These are phyloP conservation scores for Punctoribates punctum DNA, from an alignment of 2,888 invertebrate species.

Conservation along the genomic window DNA sequence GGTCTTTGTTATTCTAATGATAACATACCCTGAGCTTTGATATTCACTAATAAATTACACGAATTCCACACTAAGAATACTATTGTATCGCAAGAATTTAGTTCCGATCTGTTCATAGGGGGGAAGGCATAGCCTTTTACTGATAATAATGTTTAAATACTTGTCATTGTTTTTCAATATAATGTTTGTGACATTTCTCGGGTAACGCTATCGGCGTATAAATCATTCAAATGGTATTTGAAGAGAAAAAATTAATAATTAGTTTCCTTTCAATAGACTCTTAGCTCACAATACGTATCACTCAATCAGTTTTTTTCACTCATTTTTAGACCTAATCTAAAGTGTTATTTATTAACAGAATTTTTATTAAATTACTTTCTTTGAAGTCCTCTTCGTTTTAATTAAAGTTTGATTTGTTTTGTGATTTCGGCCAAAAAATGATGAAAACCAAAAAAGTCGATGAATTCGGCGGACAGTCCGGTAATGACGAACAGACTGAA, in stretches of 20 bases:
- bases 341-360: too few species aligned
- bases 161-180: constrained; percentile 19
- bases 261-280: too few species aligned
- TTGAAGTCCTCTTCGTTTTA: too few species aligned
- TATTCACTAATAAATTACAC: too few species aligned
- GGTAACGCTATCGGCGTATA: constrained; percentile 16
- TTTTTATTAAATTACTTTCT: not conserved
- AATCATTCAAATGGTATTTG: not conserved
- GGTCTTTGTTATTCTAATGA: too few species aligned
- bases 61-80: not conserved
- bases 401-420: not conserved
- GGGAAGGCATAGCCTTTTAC: not conserved
- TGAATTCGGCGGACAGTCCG: constrained; percentile 20
- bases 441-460: constrained; percentile 23
- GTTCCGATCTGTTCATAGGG: not conserved
- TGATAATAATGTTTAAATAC: constrained; percentile 18
- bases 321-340: too few species aligned
- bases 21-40: too few species aligned
- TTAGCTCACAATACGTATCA: too few species aligned
- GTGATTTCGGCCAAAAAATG: not conserved
- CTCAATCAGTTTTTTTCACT: too few species aligned
- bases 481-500: constrained; percentile 21
- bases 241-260: too few species aligned
- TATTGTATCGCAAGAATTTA: not conserved
- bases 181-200: constrained; percentile 21